phyloP scores from a whole-genome alignment of 2,797 vertebrate genomes.

The Betta splendens region DNA sequence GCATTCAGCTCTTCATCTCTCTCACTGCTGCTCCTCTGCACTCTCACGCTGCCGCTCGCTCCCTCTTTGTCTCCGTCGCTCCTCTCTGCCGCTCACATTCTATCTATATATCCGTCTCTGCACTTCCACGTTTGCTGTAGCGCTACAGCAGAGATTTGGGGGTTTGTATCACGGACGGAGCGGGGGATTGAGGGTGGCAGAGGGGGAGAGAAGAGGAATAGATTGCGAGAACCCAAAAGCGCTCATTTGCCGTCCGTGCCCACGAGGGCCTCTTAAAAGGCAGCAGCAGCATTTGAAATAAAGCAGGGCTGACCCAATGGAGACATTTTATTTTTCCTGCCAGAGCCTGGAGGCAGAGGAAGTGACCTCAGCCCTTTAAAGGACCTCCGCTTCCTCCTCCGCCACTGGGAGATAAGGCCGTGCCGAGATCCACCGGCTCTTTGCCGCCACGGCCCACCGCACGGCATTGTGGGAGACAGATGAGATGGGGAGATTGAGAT shows the following conservation, averaged over 20 bases:
- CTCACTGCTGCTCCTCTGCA: conserved; percentile 35
- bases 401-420: conserved; percentile 80
- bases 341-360: conserved; percentile 85
- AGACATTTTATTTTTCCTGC: conserved; percentile 81
- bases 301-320: conserved; percentile 83
- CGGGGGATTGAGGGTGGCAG: conserved; percentile 44
- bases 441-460: conserved; percentile 68
- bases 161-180: conserved; percentile 55
- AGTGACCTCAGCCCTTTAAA: conserved; percentile 87
- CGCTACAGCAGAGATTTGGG: conserved; percentile 51
- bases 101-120: conserved; percentile 37
- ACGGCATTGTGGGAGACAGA: conserved; percentile 82
- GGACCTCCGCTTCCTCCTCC: conserved; percentile 85
- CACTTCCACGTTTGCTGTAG: conserved; percentile 49
- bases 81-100: conserved; percentile 17
- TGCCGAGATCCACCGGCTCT: conserved; percentile 74
- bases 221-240: conserved; percentile 70
- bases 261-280: conserved; percentile 79
- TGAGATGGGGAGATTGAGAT: conserved; percentile 73
- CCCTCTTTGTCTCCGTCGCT: conserved; percentile 27
- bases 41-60: conserved; percentile 26
- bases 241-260: conserved; percentile 79
- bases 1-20: conserved; percentile 62
- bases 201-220: conserved; percentile 37
- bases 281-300: conserved; percentile 81